These are phyloP conservation scores for Pasiphila rectangulata DNA, from an alignment of 2,888 invertebrate species.

Conservation along the genomic window DNA sequence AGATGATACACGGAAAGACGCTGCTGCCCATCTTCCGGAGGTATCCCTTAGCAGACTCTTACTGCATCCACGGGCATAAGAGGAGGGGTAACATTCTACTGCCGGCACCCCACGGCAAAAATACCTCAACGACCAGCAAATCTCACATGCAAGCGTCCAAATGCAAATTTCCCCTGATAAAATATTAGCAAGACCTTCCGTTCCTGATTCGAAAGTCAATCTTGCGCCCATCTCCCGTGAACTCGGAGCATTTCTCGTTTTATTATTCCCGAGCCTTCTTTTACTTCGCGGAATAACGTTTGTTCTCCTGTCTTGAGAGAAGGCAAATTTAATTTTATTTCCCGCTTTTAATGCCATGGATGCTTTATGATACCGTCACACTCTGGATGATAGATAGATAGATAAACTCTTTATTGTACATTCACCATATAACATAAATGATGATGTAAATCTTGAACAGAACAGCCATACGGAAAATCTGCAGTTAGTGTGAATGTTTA, in stretches of 20 bases:
- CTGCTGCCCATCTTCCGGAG: too few species aligned
- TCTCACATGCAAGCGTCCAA: not conserved
- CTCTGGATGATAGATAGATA: not conserved
- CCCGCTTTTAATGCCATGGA: not conserved
- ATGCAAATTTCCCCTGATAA: not conserved
- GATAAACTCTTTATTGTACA: not conserved
- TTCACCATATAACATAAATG: too few species aligned
- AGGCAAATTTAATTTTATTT: slow-evolving; percentile 1
- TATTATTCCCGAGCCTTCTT: slow-evolving; percentile 1
- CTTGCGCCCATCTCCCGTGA: not conserved
- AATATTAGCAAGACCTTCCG: not conserved
- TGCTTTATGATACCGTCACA: not conserved
- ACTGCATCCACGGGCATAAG: too few species aligned
- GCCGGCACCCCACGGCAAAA: too few species aligned
- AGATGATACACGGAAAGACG: too few species aligned
- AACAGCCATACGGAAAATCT: too few species aligned
- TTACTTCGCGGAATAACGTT: slow-evolving; percentile 4
- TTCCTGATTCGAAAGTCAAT: slow-evolving; percentile 5
- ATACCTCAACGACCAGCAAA: not conserved
- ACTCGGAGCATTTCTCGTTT: slow-evolving; percentile 9
- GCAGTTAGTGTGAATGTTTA: too few species aligned
- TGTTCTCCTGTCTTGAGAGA: slow-evolving; percentile 2
- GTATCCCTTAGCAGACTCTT: too few species aligned
- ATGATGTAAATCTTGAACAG: too few species aligned
- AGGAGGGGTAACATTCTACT: too few species aligned